Evolutionary conservation across 2,113 vertebrate genomes (phyloP).

Genomic region (Crotophaga sulcirostris): DNA sequence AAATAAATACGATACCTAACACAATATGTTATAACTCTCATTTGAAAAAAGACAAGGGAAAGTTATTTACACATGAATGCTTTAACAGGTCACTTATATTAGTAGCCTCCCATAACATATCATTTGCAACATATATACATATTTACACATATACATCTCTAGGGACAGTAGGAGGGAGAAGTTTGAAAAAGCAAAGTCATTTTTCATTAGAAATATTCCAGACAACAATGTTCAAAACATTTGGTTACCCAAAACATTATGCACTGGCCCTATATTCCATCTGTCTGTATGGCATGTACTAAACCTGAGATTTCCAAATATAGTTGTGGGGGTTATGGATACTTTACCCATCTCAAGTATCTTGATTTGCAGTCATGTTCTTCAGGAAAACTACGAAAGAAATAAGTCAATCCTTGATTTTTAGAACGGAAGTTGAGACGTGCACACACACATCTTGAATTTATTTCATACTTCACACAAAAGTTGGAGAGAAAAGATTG

Average conservation of each 20-base stretch:
- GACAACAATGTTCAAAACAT: not conserved
- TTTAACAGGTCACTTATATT: not conserved
- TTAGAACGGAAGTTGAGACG: not conserved
- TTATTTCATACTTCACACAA: not conserved
- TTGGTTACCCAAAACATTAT: no score
- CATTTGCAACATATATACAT: not conserved
- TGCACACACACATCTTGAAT: conserved; percentile 21
- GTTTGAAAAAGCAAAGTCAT: not conserved
- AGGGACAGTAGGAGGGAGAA: not conserved
- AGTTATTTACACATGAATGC: not conserved
- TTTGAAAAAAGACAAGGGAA: not conserved
- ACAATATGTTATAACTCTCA: not conserved
- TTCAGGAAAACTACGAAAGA: not conserved
- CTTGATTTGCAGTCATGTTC: not conserved
- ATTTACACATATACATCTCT: no score
- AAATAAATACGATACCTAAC: not conserved
- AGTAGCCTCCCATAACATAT: not conserved
- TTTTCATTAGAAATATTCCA: not conserved
- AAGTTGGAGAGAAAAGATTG: not conserved
- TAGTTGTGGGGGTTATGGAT: not conserved
- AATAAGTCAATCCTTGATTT: not conserved
- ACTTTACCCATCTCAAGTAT: not conserved
- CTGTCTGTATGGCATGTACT: not conserved
- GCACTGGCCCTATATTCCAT: not conserved
- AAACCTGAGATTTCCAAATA: not conserved